These are phyloP conservation scores for Mormoops blainvillei DNA, from an alignment of 2,113 vertebrate genomes.

Conservation along the genomic window DNA sequence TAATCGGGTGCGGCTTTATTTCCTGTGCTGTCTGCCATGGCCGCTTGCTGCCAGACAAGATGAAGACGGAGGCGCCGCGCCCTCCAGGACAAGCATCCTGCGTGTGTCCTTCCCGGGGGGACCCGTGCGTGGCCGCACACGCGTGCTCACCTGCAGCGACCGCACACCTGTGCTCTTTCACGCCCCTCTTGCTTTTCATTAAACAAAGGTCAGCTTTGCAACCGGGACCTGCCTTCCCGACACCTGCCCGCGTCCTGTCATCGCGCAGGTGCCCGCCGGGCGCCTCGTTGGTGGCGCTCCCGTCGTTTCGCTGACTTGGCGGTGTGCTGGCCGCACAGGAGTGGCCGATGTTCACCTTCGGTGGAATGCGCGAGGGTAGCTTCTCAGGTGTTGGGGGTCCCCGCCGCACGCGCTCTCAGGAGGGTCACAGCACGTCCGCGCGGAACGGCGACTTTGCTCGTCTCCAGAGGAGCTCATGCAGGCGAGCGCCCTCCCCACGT, in stretches of 20 bases:
- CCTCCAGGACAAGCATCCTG: fast-evolving
- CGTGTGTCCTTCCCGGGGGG: fast-evolving
- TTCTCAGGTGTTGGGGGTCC: fast-evolving
- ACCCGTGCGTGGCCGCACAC: too few relatives aligned
- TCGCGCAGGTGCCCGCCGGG: fast-evolving
- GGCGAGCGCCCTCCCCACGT: not conserved
- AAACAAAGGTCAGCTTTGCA: fast-evolving
- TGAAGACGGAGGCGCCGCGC: fast-evolving
- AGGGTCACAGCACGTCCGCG: not conserved
- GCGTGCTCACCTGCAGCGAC: fast-evolving
- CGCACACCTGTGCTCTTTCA: fast-evolving
- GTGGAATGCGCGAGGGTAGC: not conserved
- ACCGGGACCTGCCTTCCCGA: not conserved
- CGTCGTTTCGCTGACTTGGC: fast-evolving
- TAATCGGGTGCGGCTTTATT: not conserved
- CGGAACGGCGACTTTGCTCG: not conserved
- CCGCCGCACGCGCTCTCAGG: fast-evolving
- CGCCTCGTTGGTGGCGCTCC: fast-evolving
- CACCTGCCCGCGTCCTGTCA: fast-evolving
- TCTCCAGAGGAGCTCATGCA: not conserved
- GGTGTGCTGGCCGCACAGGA: fast-evolving
- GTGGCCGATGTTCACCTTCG: fast-evolving
- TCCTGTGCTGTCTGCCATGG: not conserved
- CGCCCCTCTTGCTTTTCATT: fast-evolving
- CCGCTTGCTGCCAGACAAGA: not conserved